phyloP scores from a whole-genome alignment of 2,888 invertebrate species.

The Melangyna quadrimaculata region DNA sequence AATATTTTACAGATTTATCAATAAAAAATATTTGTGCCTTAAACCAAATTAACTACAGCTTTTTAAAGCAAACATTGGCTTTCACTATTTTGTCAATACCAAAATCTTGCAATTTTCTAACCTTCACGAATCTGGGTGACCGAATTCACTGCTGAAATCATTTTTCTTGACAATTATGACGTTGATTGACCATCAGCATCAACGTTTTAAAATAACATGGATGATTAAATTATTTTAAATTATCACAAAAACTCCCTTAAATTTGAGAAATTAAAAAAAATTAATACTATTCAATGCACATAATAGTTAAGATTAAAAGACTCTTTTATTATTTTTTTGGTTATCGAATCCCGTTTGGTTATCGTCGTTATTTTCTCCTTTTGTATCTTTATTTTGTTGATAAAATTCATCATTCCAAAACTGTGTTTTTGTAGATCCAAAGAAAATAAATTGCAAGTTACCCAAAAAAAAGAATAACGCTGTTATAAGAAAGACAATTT shows the following conservation, averaged over 20 bases:
- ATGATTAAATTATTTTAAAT: not conserved
- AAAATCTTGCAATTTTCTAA: too few species aligned
- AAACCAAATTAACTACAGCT: too few species aligned
- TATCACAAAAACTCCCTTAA: not conserved
- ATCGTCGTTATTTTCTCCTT: not conserved
- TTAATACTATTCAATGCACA: not conserved
- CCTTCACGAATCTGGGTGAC: too few species aligned
- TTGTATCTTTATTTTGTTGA: not conserved
- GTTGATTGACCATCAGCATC: too few species aligned
- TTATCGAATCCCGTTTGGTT: not conserved
- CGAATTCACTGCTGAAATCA: too few species aligned
- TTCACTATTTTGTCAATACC: too few species aligned
- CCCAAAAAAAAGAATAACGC: slow-evolving; percentile 85
- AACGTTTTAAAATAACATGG: too few species aligned
- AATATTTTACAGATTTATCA: too few species aligned
- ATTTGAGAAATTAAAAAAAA: not conserved
- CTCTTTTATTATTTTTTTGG: not conserved
- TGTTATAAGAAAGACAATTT: slow-evolving; percentile 86
- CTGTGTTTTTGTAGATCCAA: slow-evolving; percentile 84
- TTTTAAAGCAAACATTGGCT: too few species aligned
- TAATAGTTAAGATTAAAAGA: not conserved
- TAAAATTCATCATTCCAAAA: slow-evolving; percentile 84
- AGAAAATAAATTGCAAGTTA: slow-evolving; percentile 85
- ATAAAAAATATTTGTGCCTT: too few species aligned
- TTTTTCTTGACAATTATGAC: too few species aligned